These are phyloP conservation scores for Aphodius sticticus DNA, from an alignment of 2,888 invertebrate genomes.

Conservation along the genomic window DNA sequence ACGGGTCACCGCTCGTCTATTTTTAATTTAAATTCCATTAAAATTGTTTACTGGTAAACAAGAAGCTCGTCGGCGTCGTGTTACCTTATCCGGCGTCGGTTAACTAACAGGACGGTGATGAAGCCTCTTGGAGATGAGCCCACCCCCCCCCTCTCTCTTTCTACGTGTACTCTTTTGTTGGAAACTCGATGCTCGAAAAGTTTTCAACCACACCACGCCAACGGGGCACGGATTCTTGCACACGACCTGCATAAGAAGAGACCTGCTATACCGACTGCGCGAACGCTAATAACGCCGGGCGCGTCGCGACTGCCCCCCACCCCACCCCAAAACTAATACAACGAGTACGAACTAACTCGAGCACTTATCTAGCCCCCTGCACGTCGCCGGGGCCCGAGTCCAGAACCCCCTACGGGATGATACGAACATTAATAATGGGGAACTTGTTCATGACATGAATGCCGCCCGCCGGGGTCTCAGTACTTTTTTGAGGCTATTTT, in stretches of 20 bases:
- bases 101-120: neutral
- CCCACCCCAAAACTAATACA: slow-evolving; percentile 17
- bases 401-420: slow-evolving; percentile 4
- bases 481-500: neutral
- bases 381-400: neutral
- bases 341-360: neutral
- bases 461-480: neutral
- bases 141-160: neutral
- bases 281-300: slow-evolving; percentile 16
- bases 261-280: neutral
- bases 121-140: neutral
- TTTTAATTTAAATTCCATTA: slow-evolving; percentile 7
- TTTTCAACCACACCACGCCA: neutral
- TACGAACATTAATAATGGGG: slow-evolving; percentile 24
- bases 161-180: slow-evolving; percentile 20
- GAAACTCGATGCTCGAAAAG: slow-evolving; percentile 11
- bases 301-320: neutral
- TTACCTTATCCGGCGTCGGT: neutral
- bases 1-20: neutral
- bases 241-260: slow-evolving; percentile 19
- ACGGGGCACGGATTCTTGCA: slow-evolving; percentile 11
- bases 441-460: slow-evolving; percentile 17
- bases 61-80: neutral
- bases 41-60: slow-evolving; percentile 13
- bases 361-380: neutral